Evolutionary conservation across 2,888 invertebrate species (phyloP).

Genomic region (Meteorus colon): DNA sequence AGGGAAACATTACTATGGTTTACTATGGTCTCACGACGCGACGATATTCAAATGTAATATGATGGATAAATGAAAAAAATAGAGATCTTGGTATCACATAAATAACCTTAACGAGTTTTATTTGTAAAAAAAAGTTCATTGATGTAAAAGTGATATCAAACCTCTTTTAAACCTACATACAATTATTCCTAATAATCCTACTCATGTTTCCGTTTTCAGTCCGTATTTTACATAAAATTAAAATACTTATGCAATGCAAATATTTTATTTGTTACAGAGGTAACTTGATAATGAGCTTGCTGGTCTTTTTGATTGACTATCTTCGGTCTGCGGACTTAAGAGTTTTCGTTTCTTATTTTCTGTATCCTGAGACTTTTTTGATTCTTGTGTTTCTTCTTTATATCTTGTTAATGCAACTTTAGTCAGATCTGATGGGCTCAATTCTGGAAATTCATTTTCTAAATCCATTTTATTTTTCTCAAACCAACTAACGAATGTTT

Average conservation of each 20-base stretch:
- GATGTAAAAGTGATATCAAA: background rate
- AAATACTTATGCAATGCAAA: conserved; percentile 8
- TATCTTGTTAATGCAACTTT: conserved; percentile 76
- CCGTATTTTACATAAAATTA: conserved; percentile 45
- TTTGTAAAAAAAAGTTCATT: background rate
- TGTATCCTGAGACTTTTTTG: conserved; percentile 36
- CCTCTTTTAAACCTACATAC: background rate
- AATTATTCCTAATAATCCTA: background rate
- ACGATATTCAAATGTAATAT: background rate
- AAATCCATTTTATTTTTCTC: conserved; percentile 76
- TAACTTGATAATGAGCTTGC: conserved; percentile 61
- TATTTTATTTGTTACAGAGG: conserved; percentile 55
- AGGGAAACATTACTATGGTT: background rate
- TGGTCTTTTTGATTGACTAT: conserved; percentile 59
- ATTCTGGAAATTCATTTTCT: conserved; percentile 76
- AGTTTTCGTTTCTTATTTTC: conserved; percentile 64
- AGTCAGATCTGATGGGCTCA: conserved; percentile 76
- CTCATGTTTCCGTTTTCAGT: background rate
- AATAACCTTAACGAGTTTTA: background rate
- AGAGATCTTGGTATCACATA: background rate
- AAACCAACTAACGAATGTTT: conserved; percentile 79
- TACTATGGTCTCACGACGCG: background rate
- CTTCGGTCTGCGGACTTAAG: conserved; percentile 50
- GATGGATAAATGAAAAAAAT: background rate
- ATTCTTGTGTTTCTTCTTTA: conserved; percentile 66